Base-by-base conservation (phyloP, 2,113 vertebrate species). In the Saiga tatarica region DNA sequence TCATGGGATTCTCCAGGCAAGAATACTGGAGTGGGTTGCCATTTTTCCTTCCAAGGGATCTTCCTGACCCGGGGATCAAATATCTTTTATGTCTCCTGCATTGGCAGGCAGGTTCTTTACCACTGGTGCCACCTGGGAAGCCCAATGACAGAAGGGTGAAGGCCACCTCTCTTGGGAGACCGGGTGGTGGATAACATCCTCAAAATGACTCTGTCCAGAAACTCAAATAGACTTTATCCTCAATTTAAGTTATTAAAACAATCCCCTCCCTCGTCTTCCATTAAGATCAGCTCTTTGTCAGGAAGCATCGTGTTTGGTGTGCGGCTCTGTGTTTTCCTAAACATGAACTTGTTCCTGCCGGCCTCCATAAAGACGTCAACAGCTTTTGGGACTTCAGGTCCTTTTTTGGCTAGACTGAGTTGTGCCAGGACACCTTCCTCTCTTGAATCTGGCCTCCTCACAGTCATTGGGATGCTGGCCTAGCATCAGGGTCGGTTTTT, bases 291-390 rank as follows among this genome's bases (percentile, higher is more conserved):
- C 28, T 57, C 36, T 67, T 60, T 53, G 36, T 57, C 13, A 26
- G 60, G 36, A 52, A 36, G 13, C 16, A 52, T 79, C 11, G 1
- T 67, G 25, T 53, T 84, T 50, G 5, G 39, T 30, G 3, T 82
- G 17, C 62, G 53, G 23, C 82, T 91, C 78, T 83, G 50, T 79
- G 64, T 92, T 87, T 98, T 87, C 15, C 85, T 93, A 74, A 87
- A 60, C 39, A 97, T 92, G 94, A 95, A 47, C 14, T 4, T 28
- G 28, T 59, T 39, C 4, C 33, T 76, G 39, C 11, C 1, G 59
- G 11, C 39, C 52, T 82, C 3, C 3, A 60, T 53, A 45, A 50
- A 97, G 76, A 62, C 60, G 55, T 5, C 57, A 28, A 19, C 26
- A 47, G 57, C 67, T 57, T 0, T 55, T 4, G 13, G 82, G 67